Evolutionary conservation across 2,888 invertebrate genomes (phyloP), one percentile per base, ranked within the genome.

Genomic region (Caenorhabditis zanzibari): DNA sequence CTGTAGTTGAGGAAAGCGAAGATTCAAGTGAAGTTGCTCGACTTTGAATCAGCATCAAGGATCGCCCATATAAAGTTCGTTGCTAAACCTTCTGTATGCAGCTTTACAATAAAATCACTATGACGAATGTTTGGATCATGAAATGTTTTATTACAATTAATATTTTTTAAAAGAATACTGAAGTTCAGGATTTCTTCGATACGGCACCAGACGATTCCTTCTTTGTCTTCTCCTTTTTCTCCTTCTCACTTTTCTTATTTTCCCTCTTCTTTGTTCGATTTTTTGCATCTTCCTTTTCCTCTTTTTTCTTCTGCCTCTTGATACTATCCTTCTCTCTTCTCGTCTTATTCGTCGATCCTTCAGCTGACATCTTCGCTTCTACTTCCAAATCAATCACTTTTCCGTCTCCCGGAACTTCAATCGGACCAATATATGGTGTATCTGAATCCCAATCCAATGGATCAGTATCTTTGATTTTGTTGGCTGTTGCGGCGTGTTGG

Each of bases 391-490:
- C 82, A 41, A 83, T 83, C 22, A 83, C 74, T 52, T 83, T 83
- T 69, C 87, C 87, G 54, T 85, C 85, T 1, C 87, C 87, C 1
- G 86, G 85, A 16, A 44, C 24, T 56, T 86, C 86, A 24, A 81
- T 77, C 12, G 88, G 89, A 3, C 87, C 88, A 5, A 54, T 59
- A 66, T 88, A 89, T 1, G 75, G 71, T 44, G 58, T 32, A 14
- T 71, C 71, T 24, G 79, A 81, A 61, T 90, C 89, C 88, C 88
- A 90, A 56, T 90, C 90, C 16, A 90, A 52, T 14, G 90, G 87
- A 49, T 85, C 87, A 4, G 58, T 52, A n/a, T 85, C 84, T 24
- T 86, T 86, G 52, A 86, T 81, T 9, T 69, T 61, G 54, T 85
- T 86, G 19, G 73, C 88, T 76, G 85, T 84, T 59, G 82, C 81